phyloP scores from a whole-genome alignment of 2,113 vertebrate genomes.

The Panthera uncia region DNA sequence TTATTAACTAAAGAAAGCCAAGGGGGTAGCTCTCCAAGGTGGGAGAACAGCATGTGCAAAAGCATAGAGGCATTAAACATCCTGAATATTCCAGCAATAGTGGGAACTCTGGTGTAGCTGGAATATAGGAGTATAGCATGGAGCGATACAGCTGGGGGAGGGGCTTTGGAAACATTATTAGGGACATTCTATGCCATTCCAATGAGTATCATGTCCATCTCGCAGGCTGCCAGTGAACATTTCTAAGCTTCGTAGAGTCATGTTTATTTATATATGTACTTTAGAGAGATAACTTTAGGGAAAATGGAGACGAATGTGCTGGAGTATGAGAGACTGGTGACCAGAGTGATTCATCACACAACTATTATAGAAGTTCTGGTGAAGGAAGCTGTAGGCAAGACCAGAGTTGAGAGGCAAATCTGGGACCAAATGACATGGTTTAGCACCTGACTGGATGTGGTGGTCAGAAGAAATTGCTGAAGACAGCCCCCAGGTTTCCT shows the following conservation, averaged over 20 bases:
- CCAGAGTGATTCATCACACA: background rate
- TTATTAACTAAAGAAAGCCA: background rate
- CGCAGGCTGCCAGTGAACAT: background rate
- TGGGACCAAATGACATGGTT: background rate
- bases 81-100: background rate
- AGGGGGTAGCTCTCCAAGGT: background rate
- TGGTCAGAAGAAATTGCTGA: background rate
- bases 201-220: background rate
- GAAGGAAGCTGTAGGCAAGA: background rate
- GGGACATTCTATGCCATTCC: background rate
- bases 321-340: background rate
- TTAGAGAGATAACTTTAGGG: background rate
- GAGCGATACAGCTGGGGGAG: accelerated
- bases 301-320: background rate
- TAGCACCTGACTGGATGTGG: background rate
- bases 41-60: background rate
- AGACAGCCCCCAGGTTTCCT: background rate
- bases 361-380: background rate
- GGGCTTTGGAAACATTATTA: background rate
- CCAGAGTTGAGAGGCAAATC: background rate
- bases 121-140: background rate
- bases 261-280: background rate
- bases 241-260: background rate
- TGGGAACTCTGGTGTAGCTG: background rate
- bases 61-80: too few relatives aligned